These are phyloP conservation scores for Chrysotoxum bicinctum DNA, from an alignment of 2,888 invertebrate genomes.

Conservation along the genomic window DNA sequence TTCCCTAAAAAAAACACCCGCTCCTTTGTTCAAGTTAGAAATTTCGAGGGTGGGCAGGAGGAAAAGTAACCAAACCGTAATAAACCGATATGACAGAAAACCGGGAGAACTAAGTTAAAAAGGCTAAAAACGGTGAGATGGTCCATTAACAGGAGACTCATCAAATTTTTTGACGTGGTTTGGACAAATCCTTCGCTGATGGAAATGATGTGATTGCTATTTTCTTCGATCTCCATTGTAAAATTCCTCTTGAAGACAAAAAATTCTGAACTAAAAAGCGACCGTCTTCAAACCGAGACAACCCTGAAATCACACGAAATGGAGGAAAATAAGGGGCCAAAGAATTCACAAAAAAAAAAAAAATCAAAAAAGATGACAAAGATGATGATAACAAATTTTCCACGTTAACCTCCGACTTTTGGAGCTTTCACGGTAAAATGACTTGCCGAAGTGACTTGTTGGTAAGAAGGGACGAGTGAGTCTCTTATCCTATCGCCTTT, in stretches of 20 bases:
- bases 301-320: not conserved
- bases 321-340: not conserved
- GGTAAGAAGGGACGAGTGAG: constrained; percentile 18
- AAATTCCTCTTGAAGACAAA: constrained; percentile 11
- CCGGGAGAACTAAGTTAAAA: constrained; percentile 18
- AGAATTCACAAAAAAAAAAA: not conserved
- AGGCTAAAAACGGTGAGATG: constrained; percentile 50
- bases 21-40: not conserved
- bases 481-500: not conserved
- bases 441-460: constrained; percentile 68
- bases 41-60: too few species aligned
- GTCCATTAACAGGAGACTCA: constrained; percentile 71
- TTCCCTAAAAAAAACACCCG: not conserved
- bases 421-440: constrained; percentile 69
- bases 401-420: constrained; percentile 67
- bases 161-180: constrained; percentile 70
- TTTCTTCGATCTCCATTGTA: constrained; percentile 39
- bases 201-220: constrained; percentile 68
- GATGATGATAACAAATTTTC: constrained; percentile 70
- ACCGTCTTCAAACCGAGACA: constrained; percentile 6
- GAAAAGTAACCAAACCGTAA: not conserved
- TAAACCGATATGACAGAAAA: not conserved
- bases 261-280: constrained; percentile 10
- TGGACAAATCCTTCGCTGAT: constrained; percentile 71
- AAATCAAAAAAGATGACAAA: constrained; percentile 53